Base-by-base conservation (phyloP, 2,113 vertebrate species). In the Mohoua ochrocephala region DNA sequence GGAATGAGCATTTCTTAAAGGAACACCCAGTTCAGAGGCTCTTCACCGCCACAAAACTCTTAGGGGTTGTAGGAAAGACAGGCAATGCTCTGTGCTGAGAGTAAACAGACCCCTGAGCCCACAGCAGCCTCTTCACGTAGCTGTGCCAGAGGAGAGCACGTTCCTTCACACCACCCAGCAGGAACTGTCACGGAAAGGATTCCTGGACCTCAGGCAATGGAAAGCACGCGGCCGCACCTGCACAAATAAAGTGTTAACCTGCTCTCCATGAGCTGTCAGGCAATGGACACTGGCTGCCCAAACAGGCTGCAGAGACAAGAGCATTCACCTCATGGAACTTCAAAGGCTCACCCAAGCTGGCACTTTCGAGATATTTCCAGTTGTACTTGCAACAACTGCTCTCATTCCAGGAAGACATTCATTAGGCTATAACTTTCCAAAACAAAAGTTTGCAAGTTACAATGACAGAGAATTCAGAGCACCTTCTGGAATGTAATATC, bases 1-100 rank as follows among this genome's bases (percentile, higher is more conserved):
- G 73, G 87, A 92, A 65, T 24, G 68, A 84, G 74, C 20, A 61
- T 42, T 91, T 94, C 95, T 83, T 82, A 85, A 90, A 89, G 52
- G 67, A 97, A 84, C n/a, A 53, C 17, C 14, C 33, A 8, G 42
- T 56, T 78, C 60, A 56, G 65, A 61, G 53, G 31, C 49, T 78
- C 83, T 35, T 63, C 37, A 28, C 19, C 31, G 27, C 41, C 63
- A n/a, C 1, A 0, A 52, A 73, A 35, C 37, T 49, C 26, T n/a
- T 21, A 35, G 44, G 23, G 30, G 42, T 0, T 61, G 35, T 19
- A 50, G n/a, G 15, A 53, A 27, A 70, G 54, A 52, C 44, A 56
- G 33, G 10, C 26, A 44, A 13, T 13, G 30, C 28, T 53, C 49
- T 52, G 69, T 53, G 42, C 15, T 39, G 26, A 60, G 68, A 42